Conservation (phyloP, 1,140 invertebrate genomes). For the Zaprionus kolodkinae region DNA sequence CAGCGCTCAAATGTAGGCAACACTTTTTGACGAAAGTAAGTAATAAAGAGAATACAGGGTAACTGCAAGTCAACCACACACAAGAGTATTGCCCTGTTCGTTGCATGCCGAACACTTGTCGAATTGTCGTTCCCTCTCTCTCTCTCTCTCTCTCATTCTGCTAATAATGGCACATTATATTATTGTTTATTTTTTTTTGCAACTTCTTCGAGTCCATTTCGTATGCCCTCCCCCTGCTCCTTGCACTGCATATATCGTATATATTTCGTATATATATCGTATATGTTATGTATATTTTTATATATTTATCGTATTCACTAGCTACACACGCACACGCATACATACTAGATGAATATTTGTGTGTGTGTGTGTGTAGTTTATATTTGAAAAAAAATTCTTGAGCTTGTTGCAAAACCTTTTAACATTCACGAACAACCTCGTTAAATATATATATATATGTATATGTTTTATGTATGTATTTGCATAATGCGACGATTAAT, state of each 20-base stretch:
- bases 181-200: constrained; percentile 68
- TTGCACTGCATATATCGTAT: constrained; percentile 3
- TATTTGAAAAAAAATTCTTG: constrained; percentile 5
- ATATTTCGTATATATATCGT: constrained; percentile 17
- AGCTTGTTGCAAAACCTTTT: constrained; percentile 38
- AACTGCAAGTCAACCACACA: neutral
- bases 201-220: constrained; percentile 46
- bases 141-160: constrained; percentile 39
- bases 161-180: constrained; percentile 82
- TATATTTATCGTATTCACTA: constrained; percentile 13
- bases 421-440: constrained; percentile 54
- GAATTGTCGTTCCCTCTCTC: neutral
- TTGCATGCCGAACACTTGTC: neutral
- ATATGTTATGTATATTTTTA: constrained; percentile 19
- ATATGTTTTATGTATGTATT: neutral
- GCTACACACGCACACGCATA: neutral
- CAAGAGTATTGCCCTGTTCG: constrained; percentile 23
- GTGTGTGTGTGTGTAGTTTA: constrained; percentile 5
- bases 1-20: neutral
- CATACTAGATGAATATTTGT: constrained; percentile 8
- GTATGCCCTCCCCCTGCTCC: neutral
- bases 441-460: constrained; percentile 24
- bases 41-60: neutral
- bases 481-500: constrained; percentile 21
- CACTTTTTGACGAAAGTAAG: neutral